phyloP scores from a whole-genome alignment of 2,888 invertebrate genomes.

The Eudasyphora cyanicolor region DNA sequence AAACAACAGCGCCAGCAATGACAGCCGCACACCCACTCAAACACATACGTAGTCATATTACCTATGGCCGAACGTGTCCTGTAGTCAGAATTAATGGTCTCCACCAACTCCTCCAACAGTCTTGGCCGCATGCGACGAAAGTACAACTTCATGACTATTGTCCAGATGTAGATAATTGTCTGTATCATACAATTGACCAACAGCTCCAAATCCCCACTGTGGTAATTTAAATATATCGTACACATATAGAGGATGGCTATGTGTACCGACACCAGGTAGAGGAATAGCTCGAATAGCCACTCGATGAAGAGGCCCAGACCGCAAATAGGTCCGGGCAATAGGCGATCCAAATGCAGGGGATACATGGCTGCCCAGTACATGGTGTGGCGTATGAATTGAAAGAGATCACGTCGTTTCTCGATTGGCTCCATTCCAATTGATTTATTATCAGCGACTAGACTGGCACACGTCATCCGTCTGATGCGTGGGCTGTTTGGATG shows the following conservation, averaged over 20 bases:
- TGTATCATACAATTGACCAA: conserved; percentile 72
- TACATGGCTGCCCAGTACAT: conserved; percentile 71
- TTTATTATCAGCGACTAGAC: background rate
- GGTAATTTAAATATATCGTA: conserved; percentile 70
- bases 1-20: background rate
- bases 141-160: conserved; percentile 71
- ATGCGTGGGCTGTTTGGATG: background rate
- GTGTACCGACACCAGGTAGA: conserved; percentile 70
- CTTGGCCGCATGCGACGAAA: conserved; percentile 70
- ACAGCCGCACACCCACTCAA: background rate
- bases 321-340: conserved; percentile 8
- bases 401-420: conserved; percentile 69
- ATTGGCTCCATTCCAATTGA: background rate
- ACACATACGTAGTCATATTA: conserved; percentile 32
- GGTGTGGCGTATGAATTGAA: conserved; percentile 68
- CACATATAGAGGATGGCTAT: conserved; percentile 71
- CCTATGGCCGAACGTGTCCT: conserved; percentile 69
- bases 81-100: conserved; percentile 69
- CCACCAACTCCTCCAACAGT: conserved; percentile 65
- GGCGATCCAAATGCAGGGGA: conserved; percentile 59
- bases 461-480: too few species aligned
- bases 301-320: conserved; percentile 21
- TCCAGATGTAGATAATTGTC: conserved; percentile 72
- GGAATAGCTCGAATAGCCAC: conserved; percentile 69
- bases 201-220: conserved; percentile 70